phyloP scores from a whole-genome alignment of 2,113 vertebrate species.

The Hippocampus abdominalis region DNA sequence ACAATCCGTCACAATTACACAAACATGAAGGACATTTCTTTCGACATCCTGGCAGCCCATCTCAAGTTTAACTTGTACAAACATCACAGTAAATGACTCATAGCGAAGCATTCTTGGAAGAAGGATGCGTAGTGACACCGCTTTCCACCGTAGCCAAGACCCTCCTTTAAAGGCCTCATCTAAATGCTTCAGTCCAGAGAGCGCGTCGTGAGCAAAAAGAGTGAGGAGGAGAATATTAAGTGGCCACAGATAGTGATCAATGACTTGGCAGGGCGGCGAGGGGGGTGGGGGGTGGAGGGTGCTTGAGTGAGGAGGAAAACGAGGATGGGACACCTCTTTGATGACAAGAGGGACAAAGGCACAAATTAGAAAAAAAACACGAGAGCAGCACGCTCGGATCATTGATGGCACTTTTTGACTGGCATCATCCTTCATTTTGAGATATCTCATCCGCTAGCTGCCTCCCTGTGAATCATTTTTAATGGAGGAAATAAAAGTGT shows the following conservation, averaged over 20 bases:
- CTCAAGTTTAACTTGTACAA: not conserved
- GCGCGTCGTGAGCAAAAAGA: conserved; percentile 22
- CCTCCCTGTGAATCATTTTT: conserved; percentile 64
- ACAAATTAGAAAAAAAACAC: conserved; percentile 46
- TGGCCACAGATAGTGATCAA: conserved; percentile 57
- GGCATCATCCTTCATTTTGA: conserved; percentile 67
- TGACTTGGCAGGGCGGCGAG: conserved; percentile 29
- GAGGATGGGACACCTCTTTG: conserved; percentile 33
- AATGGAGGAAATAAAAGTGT: conserved; percentile 60
- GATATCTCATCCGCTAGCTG: conserved; percentile 57
- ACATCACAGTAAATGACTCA: not conserved
- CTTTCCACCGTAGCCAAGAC: not conserved
- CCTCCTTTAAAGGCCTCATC: not conserved
- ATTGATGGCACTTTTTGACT: conserved; percentile 57
- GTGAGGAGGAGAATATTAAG: conserved; percentile 59
- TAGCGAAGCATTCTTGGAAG: not conserved
- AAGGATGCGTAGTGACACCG: conserved; percentile 5
- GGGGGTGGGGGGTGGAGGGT: not conserved
- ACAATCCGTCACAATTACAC: not conserved
- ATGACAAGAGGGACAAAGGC: conserved; percentile 30
- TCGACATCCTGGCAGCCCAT: not conserved
- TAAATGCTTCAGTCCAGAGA: conserved; percentile 9
- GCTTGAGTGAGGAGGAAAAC: conserved; percentile 17
- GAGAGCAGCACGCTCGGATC: conserved; percentile 23
- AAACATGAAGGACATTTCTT: conserved; percentile 13